These are phyloP conservation scores for Tinea semifulvella DNA, from an alignment of 2,888 invertebrate genomes.

Conservation along the genomic window DNA sequence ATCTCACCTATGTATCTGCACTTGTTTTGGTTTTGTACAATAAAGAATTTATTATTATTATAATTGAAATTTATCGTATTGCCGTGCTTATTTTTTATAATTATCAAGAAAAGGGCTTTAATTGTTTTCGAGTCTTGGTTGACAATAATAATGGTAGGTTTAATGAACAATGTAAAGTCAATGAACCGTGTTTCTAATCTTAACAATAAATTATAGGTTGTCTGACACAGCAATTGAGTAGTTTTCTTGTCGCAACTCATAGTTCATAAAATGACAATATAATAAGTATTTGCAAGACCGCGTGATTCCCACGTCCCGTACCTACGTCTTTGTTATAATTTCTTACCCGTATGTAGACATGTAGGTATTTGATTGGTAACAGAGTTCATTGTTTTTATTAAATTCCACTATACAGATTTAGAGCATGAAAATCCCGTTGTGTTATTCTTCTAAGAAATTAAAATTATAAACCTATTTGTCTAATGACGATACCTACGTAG, in stretches of 20 bases:
- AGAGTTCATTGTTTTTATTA: neutral
- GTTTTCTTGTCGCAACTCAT: neutral
- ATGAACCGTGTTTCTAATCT: conserved; percentile 9
- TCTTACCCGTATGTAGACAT: neutral
- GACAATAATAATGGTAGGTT: too few species aligned
- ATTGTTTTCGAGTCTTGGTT: too few species aligned
- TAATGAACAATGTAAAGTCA: conserved; percentile 3
- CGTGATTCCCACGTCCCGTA: conserved; percentile 1
- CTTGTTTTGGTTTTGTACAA: too few species aligned
- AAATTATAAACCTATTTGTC: neutral
- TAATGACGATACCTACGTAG: neutral
- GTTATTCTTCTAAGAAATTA: neutral
- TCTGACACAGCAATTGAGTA: neutral
- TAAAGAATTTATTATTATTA: too few species aligned
- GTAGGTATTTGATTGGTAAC: neutral
- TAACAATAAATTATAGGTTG: conserved; percentile 7
- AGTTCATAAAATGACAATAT: neutral
- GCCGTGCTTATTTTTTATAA: too few species aligned
- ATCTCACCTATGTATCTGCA: too few species aligned
- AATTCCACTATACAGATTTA: neutral
- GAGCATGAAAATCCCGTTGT: too few species aligned
- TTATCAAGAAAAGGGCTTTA: too few species aligned
- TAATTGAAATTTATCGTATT: too few species aligned
- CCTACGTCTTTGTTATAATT: neutral
- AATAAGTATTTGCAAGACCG: conserved; percentile 9